These are phyloP conservation scores for Littorina saxatilis DNA, from an alignment of 1,140 invertebrate genomes.

Conservation along the genomic window DNA sequence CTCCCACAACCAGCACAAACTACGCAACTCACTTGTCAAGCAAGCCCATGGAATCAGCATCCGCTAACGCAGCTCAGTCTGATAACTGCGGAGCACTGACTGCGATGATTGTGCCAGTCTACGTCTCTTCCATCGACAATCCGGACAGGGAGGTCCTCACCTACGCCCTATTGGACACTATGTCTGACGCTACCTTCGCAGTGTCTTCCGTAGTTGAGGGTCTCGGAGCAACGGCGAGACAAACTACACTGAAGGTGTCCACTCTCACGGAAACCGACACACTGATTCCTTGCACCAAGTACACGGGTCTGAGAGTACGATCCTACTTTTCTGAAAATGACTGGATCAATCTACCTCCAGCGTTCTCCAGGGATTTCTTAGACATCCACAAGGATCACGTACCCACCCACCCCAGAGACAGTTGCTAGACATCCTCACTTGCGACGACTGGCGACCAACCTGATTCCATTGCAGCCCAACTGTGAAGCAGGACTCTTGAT, in stretches of 20 bases:
- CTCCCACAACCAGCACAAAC: too few species aligned
- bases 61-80: too few species aligned
- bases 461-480: not conserved
- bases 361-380: not conserved
- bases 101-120: too few species aligned
- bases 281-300: not conserved
- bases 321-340: not conserved
- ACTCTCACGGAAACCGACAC: not conserved
- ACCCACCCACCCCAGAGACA: not conserved
- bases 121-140: too few species aligned
- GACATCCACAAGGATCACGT: not conserved
- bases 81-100: too few species aligned
- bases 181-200: not conserved
- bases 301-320: not conserved
- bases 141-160: too few species aligned
- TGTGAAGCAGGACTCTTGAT: conserved; percentile 3
- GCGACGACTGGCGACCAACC: not conserved
- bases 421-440: not conserved
- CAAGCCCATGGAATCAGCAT: too few species aligned
- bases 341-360: not conserved
- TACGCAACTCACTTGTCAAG: too few species aligned
- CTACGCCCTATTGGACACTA: too few species aligned
- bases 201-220: not conserved
- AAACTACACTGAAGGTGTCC: not conserved
- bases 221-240: not conserved